A percentile compares a stretch with the other conserved stretches of the same genome.
phyloP scores from a whole-genome alignment of 2,113 vertebrate genomes.

The Heptranchias perlo region DNA sequence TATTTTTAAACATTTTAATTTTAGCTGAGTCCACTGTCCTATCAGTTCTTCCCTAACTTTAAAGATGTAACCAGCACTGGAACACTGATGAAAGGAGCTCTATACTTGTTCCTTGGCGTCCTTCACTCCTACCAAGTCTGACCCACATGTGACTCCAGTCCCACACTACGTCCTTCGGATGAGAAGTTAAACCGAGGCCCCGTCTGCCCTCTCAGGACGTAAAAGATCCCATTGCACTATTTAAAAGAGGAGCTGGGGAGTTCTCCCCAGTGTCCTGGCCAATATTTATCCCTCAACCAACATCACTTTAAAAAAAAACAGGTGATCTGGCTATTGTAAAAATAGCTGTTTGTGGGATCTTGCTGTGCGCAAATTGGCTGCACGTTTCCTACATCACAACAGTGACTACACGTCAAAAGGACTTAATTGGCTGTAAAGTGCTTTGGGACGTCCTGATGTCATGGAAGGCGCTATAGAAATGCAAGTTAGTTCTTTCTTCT shows the following conservation, averaged over 20 bases:
- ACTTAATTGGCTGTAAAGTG: too few relatives aligned
- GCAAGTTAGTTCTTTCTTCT: too few relatives aligned
- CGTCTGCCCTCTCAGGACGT: background rate
- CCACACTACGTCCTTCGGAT: background rate
- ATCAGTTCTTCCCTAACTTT: background rate
- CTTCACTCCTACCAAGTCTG: background rate
- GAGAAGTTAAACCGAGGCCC: background rate
- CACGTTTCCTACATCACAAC: background rate
- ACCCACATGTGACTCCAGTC: background rate
- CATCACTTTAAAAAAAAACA: background rate
- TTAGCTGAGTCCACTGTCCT: background rate
- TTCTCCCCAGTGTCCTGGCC: background rate
- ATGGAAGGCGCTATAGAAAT: background rate
- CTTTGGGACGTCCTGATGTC: too few relatives aligned
- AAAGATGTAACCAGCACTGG: background rate
- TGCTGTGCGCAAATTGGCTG: background rate
- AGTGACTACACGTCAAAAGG: background rate
- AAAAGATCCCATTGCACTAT: background rate
- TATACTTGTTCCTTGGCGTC: background rate
- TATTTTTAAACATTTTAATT: background rate
- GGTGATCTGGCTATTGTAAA: background rate
- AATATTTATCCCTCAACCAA: background rate
- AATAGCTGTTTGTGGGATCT: background rate
- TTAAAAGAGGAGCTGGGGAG: background rate
- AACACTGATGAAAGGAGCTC: background rate